Evolutionary conservation across 2,888 invertebrate genomes (phyloP), one percentile per base, ranked within the genome.

Genomic region (Drosophila mulleri): DNA sequence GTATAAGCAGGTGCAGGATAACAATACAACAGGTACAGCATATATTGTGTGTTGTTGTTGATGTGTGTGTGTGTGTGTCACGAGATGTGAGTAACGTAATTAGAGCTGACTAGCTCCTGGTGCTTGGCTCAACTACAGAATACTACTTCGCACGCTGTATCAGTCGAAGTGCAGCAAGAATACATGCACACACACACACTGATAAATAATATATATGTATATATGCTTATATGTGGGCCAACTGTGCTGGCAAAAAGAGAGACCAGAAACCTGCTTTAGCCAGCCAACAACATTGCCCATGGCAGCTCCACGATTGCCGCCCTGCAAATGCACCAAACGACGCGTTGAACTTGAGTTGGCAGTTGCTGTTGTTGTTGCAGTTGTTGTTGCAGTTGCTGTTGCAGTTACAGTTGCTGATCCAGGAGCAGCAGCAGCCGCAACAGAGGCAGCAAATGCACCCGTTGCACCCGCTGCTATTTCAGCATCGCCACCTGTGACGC

Each of bases 261-360:
- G 53, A 77, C 77, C 80, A 78, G 82, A 81, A 91, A 93, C 96
- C 96, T 96, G 96, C 94, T 96, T 96, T 59, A 96, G 94, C 96
- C 96, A 96, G 93, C 96, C 96, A 79, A 96, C 96, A 90, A 96
- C 96, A 83, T 96, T 96, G 80, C 95, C 94, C 84, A 96, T 95
- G 90, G 96, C 95, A 84, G 95, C 96, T 16, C 92, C 90, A 86
- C 91, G 72, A 88, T 88, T 80, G 89, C 85, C 84, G 93, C 93
- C 88, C n/a, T 80, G 94, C 94, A 59, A 96, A 94, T 89, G 96
- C 95, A 74, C 95, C 94, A 79, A 94, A 7, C 84, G 88, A 47
- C 90, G 89, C 70, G 73, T 77, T 66, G 78, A 72, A 39, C 82
- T 64, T 32, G 78, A 45, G 35, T 93, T 62, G 64, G 65, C 61